Base-by-base conservation (phyloP, 2,888 invertebrate species). In the Drosophila recens region DNA sequence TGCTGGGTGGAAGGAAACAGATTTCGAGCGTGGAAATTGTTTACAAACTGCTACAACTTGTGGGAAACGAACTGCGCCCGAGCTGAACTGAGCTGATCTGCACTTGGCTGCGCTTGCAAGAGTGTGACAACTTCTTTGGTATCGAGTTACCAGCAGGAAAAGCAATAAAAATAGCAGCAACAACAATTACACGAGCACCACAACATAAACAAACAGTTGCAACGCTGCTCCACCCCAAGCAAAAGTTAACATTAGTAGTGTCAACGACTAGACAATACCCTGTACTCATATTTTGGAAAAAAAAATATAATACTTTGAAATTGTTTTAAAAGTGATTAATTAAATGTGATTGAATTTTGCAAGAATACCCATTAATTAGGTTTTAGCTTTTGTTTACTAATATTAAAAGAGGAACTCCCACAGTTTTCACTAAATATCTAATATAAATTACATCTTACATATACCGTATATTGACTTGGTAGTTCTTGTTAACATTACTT, bases 51-150 rank as follows among this genome's bases (percentile, higher is more conserved):
- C 42, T 30, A 15, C 17, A 10, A 52, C 54, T 62, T 66, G 46
- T 81, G 71, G 75, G 72, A 80, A 57, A 72, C 49, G 48, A 40
- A 36, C 54, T 49, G 56, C 36, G 33, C 52, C 46, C 36, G 40
- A 17, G 62, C 36, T 36, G 36, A 36, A 13, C 33, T n/a, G 36
- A 36, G 20, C 11, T 57, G 51, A 70, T 77, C 76, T 75, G 83
- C 83, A 87, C 80, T 79, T 80, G 89, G 75, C 57, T 86, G 87
- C 83, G 72, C 77, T 80, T 62, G 58, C 57, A 73, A 63, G 66
- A 84, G 66, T 82, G 79, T 66, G 71, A 74, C 79, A 75, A 46
- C 42, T 57, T n/a, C 63, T 63, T 45, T 9, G 42, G 30, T 76
- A 79, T 84, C 72, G 42, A 56, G 59, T 84, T 82, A 70, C 79